These are phyloP conservation scores for Pangasius sanitwongsei DNA, from an alignment of 2,797 vertebrate species.

Conservation along the genomic window DNA sequence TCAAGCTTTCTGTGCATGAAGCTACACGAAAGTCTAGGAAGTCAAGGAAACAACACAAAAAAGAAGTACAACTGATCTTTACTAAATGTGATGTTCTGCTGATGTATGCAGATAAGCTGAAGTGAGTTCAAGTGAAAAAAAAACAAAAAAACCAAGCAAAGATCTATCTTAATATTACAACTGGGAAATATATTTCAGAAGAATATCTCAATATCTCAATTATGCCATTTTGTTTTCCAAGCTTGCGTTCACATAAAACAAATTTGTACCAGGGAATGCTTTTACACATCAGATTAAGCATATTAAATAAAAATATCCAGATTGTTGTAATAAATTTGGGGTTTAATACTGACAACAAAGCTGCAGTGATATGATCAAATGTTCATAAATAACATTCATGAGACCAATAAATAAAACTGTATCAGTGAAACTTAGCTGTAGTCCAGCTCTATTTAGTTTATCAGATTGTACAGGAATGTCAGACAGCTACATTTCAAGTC, in stretches of 20 bases:
- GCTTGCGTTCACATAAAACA: background rate
- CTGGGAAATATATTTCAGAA: background rate
- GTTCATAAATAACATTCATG: background rate
- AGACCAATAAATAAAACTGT: background rate
- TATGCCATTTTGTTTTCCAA: background rate
- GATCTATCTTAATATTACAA: background rate
- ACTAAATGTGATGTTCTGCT: background rate
- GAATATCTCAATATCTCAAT: background rate
- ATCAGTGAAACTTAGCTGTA: background rate
- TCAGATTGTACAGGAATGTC: background rate
- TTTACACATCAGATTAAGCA: background rate
- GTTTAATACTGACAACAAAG: background rate
- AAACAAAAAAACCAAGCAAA: background rate
- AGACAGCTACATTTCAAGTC: too few relatives aligned
- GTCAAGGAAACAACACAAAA: background rate
- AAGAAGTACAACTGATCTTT: background rate
- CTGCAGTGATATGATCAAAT: background rate
- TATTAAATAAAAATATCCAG: background rate
- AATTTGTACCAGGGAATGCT: background rate
- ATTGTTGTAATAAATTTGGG: too few relatives aligned
- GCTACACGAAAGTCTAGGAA: background rate
- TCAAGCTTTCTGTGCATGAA: background rate
- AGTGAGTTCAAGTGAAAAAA: background rate
- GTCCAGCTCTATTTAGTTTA: background rate
- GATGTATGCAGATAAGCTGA: background rate